phyloP scores from a whole-genome alignment of 2,888 invertebrate species.

The Zygaena filipendulae region DNA sequence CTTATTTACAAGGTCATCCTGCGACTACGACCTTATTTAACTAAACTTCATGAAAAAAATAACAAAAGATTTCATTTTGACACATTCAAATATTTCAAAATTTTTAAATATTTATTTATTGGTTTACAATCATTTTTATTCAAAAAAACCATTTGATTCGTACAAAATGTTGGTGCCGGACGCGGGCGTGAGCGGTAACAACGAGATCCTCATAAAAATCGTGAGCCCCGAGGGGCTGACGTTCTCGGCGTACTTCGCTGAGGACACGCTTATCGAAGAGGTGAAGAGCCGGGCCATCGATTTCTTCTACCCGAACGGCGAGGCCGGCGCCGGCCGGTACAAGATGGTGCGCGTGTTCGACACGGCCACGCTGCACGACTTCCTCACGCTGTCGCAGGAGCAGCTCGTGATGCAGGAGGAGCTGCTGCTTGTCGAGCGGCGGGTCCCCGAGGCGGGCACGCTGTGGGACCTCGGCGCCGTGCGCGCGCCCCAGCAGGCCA shows the following conservation, averaged over 20 bases:
- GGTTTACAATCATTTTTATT: no score
- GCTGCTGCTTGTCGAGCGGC: constrained; percentile 40
- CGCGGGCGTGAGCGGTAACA: constrained; percentile 26
- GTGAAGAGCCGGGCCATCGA: constrained; percentile 47
- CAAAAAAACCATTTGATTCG: no score
- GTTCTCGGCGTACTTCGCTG: constrained; percentile 38
- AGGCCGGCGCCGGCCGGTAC: constrained; percentile 37
- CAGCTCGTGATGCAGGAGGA: constrained; percentile 46
- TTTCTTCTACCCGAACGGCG: constrained; percentile 50
- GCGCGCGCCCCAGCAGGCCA: constrained; percentile 41
- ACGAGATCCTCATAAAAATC: constrained; percentile 41
- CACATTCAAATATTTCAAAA: no score
- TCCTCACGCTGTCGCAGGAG: constrained; percentile 45
- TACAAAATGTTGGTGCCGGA: constrained; percentile 48
- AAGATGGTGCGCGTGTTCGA: constrained; percentile 50
- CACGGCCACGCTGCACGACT: constrained; percentile 45
- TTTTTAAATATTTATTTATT: no score
- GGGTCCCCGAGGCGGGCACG: constrained; percentile 44
- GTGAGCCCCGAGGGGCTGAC: constrained; percentile 50
- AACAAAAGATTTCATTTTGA: no score
- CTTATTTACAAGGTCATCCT: no score
- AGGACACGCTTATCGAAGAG: constrained; percentile 50
- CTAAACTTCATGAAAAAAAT: no score
- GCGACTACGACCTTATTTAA: no score
- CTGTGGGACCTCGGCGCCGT: constrained; percentile 54